A percentile compares a stretch with the other conserved stretches of the same genome.
Conservation (phyloP, 2,113 vertebrate species). For the Bungarus multicinctus region DNA sequence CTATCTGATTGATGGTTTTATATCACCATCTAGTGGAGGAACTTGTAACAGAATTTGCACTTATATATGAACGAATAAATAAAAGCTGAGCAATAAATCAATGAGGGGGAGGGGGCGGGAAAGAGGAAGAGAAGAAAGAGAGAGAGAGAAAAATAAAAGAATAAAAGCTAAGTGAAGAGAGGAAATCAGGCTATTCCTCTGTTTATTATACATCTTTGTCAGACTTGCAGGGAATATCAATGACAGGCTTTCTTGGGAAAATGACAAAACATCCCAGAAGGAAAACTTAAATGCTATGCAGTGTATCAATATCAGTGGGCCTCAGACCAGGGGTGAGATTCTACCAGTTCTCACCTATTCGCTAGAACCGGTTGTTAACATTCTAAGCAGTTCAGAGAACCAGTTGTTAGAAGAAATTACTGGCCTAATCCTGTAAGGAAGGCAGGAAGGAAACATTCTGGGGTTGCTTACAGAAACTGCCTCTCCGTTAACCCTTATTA, state of each 20-base stretch:
- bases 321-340: too few relatives aligned
- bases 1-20: background rate
- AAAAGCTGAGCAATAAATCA: background rate
- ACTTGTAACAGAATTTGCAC: background rate
- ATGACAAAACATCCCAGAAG: background rate
- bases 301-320: background rate
- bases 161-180: background rate
- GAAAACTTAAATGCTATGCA: background rate
- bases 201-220: background rate
- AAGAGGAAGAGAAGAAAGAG: background rate
- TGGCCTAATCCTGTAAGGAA: too few relatives aligned
- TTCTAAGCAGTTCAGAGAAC: too few relatives aligned
- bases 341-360: too few relatives aligned
- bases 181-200: background rate
- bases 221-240: background rate
- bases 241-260: background rate
- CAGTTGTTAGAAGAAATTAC: too few relatives aligned
- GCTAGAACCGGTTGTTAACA: too few relatives aligned
- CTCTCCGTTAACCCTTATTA: too few relatives aligned
- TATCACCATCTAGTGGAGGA: conserved; percentile 21
- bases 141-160: background rate
- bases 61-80: background rate
- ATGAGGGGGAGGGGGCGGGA: background rate
- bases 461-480: too few relatives aligned
- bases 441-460: too few relatives aligned